Conservation (phyloP, 2,888 invertebrate species). For the Microctonus hyperodae region DNA sequence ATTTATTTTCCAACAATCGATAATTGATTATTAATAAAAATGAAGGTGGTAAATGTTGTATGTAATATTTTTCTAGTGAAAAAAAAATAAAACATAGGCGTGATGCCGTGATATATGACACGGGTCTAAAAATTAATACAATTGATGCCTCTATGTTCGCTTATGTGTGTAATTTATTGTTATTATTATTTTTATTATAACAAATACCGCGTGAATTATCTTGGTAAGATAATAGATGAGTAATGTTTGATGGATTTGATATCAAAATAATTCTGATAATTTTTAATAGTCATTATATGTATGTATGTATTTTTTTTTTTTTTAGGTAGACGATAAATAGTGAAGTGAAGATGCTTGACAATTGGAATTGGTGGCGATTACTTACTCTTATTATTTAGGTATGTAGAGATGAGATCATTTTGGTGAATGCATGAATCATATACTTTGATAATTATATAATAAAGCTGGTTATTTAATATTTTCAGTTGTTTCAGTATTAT, state of each 20-base stretch:
- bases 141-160: neutral
- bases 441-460: conserved; percentile 10
- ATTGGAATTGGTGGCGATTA: conserved; percentile 20
- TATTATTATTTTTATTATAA: neutral
- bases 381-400: conserved; percentile 20
- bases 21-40: neutral
- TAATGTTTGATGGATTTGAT: neutral
- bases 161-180: neutral
- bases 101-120: neutral
- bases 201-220: neutral
- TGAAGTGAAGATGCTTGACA: conserved; percentile 7
- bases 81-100: neutral
- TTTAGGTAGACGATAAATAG: neutral
- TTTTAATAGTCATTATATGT: too few species aligned
- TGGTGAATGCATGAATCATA: conserved; percentile 20
- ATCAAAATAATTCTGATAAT: neutral
- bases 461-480: conserved; percentile 9
- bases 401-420: conserved; percentile 16
- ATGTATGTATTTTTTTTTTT: neutral
- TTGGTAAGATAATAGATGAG: conserved; percentile 1
- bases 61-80: neutral
- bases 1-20: neutral
- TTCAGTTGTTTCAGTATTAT: conserved; percentile 21
- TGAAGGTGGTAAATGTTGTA: neutral
- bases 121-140: neutral